These are phyloP conservation scores for Garrulus glandarius DNA, from an alignment of 2,797 vertebrate species.

Conservation along the genomic window DNA sequence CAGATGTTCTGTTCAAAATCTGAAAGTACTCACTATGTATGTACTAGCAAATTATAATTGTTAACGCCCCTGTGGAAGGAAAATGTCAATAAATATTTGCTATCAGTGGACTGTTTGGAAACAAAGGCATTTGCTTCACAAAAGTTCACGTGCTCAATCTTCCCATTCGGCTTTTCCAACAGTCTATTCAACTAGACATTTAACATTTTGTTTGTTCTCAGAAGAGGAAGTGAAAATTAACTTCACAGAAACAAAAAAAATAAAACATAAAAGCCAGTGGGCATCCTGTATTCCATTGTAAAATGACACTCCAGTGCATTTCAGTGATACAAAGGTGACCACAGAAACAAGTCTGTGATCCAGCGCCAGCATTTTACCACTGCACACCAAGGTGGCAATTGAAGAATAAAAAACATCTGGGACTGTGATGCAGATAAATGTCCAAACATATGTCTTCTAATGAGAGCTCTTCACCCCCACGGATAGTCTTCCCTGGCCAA, in stretches of 20 bases:
- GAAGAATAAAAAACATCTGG: background rate
- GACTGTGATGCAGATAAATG: background rate
- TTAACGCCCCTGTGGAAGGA: conserved; percentile 47
- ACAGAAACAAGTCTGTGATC: background rate
- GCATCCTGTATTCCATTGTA: background rate
- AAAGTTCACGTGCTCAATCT: background rate
- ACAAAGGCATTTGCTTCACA: conserved; percentile 37
- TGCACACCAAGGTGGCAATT: background rate
- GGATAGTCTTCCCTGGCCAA: background rate
- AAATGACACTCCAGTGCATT: background rate
- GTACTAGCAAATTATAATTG: conserved; percentile 9
- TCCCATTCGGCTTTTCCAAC: background rate
- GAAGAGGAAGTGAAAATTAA: conserved; percentile 37
- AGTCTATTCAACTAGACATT: background rate
- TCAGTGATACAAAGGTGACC: background rate
- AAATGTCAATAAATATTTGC: conserved; percentile 56
- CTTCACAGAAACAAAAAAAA: conserved; percentile 36
- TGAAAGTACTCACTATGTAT: background rate
- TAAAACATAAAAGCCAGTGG: background rate
- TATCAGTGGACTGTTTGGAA: conserved; percentile 26
- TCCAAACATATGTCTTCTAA: background rate
- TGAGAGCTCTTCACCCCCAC: background rate
- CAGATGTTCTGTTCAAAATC: conserved; percentile 42
- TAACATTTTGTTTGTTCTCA: background rate
- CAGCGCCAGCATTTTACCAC: background rate